Evolutionary conservation across 2,797 vertebrate species (phyloP).

Genomic region (Rousettus madagascariensis): DNA sequence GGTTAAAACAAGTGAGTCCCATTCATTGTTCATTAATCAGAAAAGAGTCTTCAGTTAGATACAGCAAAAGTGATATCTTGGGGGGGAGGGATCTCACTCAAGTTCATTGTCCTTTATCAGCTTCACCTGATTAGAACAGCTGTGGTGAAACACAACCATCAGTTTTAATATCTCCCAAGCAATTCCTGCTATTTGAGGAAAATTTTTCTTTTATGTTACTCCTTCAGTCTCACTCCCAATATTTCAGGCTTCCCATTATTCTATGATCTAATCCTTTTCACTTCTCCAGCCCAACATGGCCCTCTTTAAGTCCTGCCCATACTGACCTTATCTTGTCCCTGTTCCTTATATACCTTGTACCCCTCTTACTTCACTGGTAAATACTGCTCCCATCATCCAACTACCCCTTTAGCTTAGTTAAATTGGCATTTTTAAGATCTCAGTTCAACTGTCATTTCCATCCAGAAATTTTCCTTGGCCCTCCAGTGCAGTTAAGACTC

Average conservation of each 20-base stretch:
- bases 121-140: neutral
- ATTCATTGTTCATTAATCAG: neutral
- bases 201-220: neutral
- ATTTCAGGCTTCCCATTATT: neutral
- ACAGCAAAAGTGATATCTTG: neutral
- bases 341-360: neutral
- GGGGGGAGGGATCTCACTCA: neutral
- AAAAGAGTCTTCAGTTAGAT: neutral
- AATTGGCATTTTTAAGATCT: neutral
- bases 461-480: neutral
- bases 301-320: neutral
- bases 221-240: neutral
- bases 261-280: neutral
- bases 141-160: neutral
- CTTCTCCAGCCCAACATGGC: neutral
- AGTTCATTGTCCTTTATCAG: neutral
- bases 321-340: neutral
- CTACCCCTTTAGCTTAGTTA: neutral
- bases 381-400: neutral
- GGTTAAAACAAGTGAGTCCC: neutral
- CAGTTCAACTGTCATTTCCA: neutral
- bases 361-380: neutral
- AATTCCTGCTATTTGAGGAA: neutral
- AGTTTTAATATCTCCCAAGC: neutral
- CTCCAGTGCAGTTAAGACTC: neutral